Conservation (phyloP, 2,797 vertebrate genomes). For the Coluber constrictor region DNA sequence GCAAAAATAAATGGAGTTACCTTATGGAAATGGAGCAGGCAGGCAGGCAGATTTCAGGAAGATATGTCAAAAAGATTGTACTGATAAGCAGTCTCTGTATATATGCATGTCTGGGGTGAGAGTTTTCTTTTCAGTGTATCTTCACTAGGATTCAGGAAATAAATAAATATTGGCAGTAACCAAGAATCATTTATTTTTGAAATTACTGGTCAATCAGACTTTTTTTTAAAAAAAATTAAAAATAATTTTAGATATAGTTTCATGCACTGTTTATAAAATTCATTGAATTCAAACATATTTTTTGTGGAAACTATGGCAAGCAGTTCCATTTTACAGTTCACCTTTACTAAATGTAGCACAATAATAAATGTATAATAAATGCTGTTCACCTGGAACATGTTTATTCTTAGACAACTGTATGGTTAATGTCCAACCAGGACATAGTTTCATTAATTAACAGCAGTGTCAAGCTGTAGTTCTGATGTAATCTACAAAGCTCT, state of each 20-base stretch:
- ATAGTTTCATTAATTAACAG: neutral
- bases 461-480: neutral
- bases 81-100: neutral
- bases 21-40: neutral
- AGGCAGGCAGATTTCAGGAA: neutral
- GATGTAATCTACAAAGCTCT: neutral
- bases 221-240: neutral
- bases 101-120: neutral
- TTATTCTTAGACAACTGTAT: neutral
- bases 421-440: neutral
- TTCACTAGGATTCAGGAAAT: slow-evolving; percentile 14
- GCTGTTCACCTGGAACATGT: neutral
- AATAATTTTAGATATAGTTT: slow-evolving; percentile 3
- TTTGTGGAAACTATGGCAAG: neutral
- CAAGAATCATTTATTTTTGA: neutral
- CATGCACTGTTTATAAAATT: neutral
- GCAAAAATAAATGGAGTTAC: neutral
- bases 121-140: neutral
- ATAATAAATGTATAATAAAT: neutral
- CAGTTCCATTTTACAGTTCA: neutral
- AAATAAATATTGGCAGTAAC: slow-evolving; percentile 12
- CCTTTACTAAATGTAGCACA: neutral
- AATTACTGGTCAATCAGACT: slow-evolving; percentile 9
- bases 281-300: neutral
- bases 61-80: neutral